phyloP scores from a whole-genome alignment of 2,888 invertebrate species.

The Spodoptera picta region DNA sequence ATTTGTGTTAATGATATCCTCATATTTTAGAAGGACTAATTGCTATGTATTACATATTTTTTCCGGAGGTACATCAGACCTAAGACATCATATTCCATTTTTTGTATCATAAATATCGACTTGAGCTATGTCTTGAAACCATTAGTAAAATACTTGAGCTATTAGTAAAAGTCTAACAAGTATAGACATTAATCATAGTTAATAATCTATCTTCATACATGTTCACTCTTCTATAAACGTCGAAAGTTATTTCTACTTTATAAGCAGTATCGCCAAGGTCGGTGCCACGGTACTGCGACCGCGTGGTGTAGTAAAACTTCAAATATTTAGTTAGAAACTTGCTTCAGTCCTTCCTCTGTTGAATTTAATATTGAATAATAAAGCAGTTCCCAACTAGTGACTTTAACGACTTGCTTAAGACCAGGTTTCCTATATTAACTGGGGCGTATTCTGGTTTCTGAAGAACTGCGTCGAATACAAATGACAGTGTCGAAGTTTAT shows the following conservation, averaged over 20 bases:
- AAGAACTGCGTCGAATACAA: slow-evolving; percentile 61
- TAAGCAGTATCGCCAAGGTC: slow-evolving; percentile 59
- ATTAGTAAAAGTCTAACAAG: slow-evolving; percentile 14
- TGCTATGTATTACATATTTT: too few species aligned
- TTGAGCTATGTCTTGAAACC: not conserved
- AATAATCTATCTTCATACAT: slow-evolving; percentile 14
- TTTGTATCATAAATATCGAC: too few species aligned
- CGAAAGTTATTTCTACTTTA: slow-evolving; percentile 33
- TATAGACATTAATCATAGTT: slow-evolving; percentile 14
- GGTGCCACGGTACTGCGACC: slow-evolving; percentile 61
- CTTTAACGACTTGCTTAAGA: slow-evolving; percentile 83
- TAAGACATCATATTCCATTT: not conserved
- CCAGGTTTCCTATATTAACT: slow-evolving; percentile 80
- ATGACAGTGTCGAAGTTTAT: slow-evolving; percentile 48
- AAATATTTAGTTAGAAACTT: slow-evolving; percentile 87
- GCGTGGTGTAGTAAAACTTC: slow-evolving; percentile 78
- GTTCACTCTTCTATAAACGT: slow-evolving; percentile 28
- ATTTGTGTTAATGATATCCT: too few species aligned
- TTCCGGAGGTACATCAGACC: too few species aligned
- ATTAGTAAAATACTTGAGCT: slow-evolving; percentile 18
- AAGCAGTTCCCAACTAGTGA: slow-evolving; percentile 84
- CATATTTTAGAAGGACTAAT: too few species aligned
- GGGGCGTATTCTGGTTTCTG: slow-evolving; percentile 58
- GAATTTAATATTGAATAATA: slow-evolving; percentile 88
- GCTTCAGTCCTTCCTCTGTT: slow-evolving; percentile 79